Percentiles rank a stretch among this genome's conserved stretches.
phyloP scores from a whole-genome alignment of 2,113 vertebrate species.

The Pseudorectes ferrugineus region DNA sequence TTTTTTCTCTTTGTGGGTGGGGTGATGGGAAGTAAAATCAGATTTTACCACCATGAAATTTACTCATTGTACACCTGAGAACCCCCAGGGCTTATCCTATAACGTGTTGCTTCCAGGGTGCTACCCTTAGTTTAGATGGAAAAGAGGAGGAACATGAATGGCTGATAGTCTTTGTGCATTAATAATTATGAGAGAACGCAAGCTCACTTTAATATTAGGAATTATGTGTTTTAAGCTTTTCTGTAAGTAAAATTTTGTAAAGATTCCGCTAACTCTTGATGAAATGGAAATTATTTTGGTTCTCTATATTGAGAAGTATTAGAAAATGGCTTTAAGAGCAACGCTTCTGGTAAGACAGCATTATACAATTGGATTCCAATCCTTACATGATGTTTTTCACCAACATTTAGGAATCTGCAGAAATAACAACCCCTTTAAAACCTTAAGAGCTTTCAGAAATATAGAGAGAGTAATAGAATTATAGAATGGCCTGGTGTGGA shows the following conservation, averaged over 20 bases:
- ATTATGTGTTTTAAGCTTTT: neutral
- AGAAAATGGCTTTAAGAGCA: neutral
- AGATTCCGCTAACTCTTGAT: neutral
- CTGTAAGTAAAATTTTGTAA: neutral
- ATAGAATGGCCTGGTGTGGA: neutral
- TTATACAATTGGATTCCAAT: neutral
- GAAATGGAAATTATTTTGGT: neutral
- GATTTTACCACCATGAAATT: neutral
- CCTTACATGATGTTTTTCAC: neutral
- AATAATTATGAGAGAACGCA: neutral
- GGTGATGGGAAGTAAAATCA: neutral
- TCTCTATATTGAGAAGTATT: neutral
- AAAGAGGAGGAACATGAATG: neutral
- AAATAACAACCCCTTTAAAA: neutral
- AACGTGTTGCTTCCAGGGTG: neutral
- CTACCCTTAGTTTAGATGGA: neutral
- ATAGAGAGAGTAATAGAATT: neutral
- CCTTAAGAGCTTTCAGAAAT: neutral
- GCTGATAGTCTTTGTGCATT: neutral
- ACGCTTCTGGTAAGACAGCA: neutral
- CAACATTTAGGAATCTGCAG: neutral
- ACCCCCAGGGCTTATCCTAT: neutral
- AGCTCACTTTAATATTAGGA: neutral
- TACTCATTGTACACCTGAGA: neutral
- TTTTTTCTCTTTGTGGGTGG: neutral